Conservation (phyloP, 2,797 vertebrate species). For the Rhinella marina region DNA sequence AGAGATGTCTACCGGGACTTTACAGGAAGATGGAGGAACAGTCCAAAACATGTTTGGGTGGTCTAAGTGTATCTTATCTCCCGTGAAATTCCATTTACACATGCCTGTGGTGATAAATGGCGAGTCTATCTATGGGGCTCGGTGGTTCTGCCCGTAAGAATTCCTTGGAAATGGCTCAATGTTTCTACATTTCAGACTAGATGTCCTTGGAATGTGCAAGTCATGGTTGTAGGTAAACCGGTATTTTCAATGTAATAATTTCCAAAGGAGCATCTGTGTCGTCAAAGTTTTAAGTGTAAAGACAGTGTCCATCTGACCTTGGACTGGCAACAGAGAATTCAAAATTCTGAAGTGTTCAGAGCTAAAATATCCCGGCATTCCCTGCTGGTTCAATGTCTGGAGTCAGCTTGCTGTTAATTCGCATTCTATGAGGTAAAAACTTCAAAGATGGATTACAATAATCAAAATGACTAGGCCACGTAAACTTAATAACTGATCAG, state of each 20-base stretch:
- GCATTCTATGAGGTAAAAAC: background rate
- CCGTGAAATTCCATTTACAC: conserved; percentile 38
- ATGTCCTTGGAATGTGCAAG: background rate
- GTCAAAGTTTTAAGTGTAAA: background rate
- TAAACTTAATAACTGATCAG: too few relatives aligned
- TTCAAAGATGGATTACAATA: background rate
- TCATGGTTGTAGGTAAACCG: background rate
- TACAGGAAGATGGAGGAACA: background rate
- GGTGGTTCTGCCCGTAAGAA: background rate
- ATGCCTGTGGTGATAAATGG: conserved; percentile 27
- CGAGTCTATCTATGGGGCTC: background rate
- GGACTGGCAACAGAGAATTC: background rate
- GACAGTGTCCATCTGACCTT: background rate
- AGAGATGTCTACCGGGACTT: conserved; percentile 19
- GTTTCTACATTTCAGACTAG: background rate
- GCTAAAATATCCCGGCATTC: background rate
- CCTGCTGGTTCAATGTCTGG: background rate
- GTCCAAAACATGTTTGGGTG: conserved; percentile 31
- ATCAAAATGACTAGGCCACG: background rate
- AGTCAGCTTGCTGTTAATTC: background rate
- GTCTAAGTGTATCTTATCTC: conserved; percentile 26
- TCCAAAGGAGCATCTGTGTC: background rate
- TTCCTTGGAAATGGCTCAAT: background rate
- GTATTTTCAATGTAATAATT: background rate
- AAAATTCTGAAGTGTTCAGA: background rate